phyloP scores from a whole-genome alignment of 2,888 invertebrate species.

The Ochlodes sylvanus region DNA sequence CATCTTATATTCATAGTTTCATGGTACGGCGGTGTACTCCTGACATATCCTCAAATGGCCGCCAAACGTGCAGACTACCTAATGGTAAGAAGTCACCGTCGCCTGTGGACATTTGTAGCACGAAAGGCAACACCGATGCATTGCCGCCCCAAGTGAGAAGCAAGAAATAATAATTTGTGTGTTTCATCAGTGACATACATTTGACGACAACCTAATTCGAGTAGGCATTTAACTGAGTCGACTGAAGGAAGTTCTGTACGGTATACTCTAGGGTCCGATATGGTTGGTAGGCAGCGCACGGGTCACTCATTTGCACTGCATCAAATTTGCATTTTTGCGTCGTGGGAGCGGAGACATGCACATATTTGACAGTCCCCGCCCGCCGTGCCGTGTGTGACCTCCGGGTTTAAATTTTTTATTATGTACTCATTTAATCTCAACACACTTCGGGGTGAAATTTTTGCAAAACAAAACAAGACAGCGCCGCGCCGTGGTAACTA shows the following conservation, averaged over 20 bases:
- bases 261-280: not conserved
- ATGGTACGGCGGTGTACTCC: no score
- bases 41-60: no score
- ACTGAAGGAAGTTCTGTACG: not conserved
- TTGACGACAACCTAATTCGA: no score
- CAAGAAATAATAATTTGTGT: no score
- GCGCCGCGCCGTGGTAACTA: no score
- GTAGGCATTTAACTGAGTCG: not conserved
- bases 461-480: not conserved
- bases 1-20: no score
- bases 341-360: constrained; percentile 55
- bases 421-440: not conserved
- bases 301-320: constrained; percentile 60
- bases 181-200: no score
- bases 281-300: constrained; percentile 55
- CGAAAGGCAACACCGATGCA: no score
- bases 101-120: no score
- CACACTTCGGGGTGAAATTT: not conserved
- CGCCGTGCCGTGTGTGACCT: constrained; percentile 8
- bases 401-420: constrained; percentile 21
- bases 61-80: no score
- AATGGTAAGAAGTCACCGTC: no score
- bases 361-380: constrained; percentile 43
- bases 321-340: constrained; percentile 62
- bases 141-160: no score